These are phyloP conservation scores for Aythya fuligula DNA, from an alignment of 2,797 vertebrate genomes.

Conservation along the genomic window DNA sequence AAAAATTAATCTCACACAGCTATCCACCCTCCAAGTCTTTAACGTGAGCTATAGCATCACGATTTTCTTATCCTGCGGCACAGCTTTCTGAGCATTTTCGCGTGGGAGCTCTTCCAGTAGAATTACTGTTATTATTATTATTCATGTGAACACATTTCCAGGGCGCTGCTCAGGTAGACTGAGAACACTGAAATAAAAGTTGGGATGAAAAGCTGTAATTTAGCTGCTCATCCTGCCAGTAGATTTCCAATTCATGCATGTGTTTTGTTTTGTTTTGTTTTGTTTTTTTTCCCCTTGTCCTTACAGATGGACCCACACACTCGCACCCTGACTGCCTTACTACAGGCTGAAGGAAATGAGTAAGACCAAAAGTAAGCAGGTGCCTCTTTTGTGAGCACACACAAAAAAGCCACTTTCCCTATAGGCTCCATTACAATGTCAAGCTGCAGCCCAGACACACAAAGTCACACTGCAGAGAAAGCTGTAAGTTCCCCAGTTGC, in stretches of 20 bases:
- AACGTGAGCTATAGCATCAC: rapidly evolving
- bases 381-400: background rate
- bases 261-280: background rate
- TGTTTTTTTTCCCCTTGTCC: background rate
- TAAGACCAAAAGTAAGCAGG: rapidly evolving
- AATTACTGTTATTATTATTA: background rate
- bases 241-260: background rate
- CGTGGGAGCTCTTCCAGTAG: background rate
- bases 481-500: rapidly evolving
- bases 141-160: background rate
- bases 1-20: background rate
- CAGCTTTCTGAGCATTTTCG: background rate
- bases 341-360: background rate
- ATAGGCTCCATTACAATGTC: background rate
- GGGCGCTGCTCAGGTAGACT: background rate
- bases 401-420: background rate
- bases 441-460: background rate
- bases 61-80: rapidly evolving
- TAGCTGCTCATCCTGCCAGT: background rate
- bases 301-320: rapidly evolving
- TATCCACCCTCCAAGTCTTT: background rate
- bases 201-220: constrained; percentile 7
- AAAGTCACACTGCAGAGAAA: background rate
- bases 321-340: background rate
- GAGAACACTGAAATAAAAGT: background rate